Evolutionary conservation across 2,888 invertebrate species (phyloP), one percentile per base, ranked within the genome.

Genomic region (Drosophila leonis): DNA sequence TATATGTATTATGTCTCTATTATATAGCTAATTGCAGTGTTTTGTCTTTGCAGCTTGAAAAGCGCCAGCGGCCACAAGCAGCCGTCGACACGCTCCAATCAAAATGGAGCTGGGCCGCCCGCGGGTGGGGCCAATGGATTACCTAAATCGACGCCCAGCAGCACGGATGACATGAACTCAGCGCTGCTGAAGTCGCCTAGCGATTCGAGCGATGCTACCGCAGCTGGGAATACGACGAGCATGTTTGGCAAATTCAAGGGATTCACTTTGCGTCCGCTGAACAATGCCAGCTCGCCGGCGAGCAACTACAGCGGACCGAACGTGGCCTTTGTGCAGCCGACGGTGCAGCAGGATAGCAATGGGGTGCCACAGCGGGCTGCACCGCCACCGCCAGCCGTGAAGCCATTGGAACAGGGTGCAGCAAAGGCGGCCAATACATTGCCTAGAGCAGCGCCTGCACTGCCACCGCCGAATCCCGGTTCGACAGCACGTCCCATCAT

Each of bases 211-310:
- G 91, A 94, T 18, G 93, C 94, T 0, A 85, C 93, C 4, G 94
- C 94, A 1, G 93, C 93, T 52, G 83, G 64, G 5, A 60, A 44
- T 20, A 15, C 93, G 80, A 94, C 93, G 69, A 95, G 96, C 86
- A 95, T 97, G 93, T 97, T 97, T 92, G 97, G 97, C 1, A 96
- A 97, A 87, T 97, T 97, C 93, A 97, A 97, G 93, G 97, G 97
- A 0, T 98, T 97, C 92, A 96, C 96, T 0, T 94, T 98, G 49
- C 92, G 93, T 15, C 93, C 93, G 1, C 78, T 93, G 33, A 92
- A 92, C 64, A 91, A 91, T 67, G 63, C 79, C 42, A 90, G 90
- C 37, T 88, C 92, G 44, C 90, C 92, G 10, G 77, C 85, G 7
- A 88, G 87, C 65, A 91, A 91, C 62, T 90, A 90, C 46, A 91